phyloP scores from a whole-genome alignment of 1,140 invertebrate species.

The Planococcus citri region DNA sequence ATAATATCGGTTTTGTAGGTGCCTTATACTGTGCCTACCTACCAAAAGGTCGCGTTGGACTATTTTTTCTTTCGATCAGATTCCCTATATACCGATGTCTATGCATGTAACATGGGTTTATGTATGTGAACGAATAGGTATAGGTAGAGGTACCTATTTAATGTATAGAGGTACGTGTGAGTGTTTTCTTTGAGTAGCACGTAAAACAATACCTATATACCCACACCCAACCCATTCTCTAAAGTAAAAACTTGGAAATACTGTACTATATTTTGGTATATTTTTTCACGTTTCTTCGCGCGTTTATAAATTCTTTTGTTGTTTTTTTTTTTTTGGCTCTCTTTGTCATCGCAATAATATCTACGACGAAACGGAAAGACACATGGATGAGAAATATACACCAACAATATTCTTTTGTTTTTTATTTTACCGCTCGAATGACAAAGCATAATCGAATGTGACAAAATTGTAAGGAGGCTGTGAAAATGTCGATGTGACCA shows the following conservation, averaged over 20 bases:
- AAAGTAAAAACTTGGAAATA: too few relatives aligned
- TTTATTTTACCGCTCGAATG: not conserved
- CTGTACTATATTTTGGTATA: not conserved
- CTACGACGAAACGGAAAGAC: not conserved
- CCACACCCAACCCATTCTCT: too few relatives aligned
- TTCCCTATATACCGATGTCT: too few relatives aligned
- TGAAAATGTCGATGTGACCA: not conserved
- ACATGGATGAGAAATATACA: not conserved
- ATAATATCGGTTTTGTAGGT: not conserved
- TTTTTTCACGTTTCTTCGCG: not conserved
- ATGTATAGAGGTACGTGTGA: too few relatives aligned
- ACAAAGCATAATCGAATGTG: not conserved
- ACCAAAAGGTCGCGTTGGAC: too few relatives aligned
- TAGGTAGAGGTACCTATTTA: too few relatives aligned
- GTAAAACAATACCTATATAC: not conserved
- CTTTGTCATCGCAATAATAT: not conserved
- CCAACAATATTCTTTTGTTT: not conserved
- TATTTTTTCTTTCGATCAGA: too few relatives aligned
- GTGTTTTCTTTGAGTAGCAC: too few relatives aligned
- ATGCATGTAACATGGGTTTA: too few relatives aligned
- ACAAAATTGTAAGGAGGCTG: not conserved
- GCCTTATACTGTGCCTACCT: too few relatives aligned
- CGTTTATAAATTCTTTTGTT: not conserved
- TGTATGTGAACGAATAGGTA: too few relatives aligned
- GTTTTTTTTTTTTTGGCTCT: not conserved